phyloP scores from a whole-genome alignment of 2,888 invertebrate genomes.

The Bombylius discolor region DNA sequence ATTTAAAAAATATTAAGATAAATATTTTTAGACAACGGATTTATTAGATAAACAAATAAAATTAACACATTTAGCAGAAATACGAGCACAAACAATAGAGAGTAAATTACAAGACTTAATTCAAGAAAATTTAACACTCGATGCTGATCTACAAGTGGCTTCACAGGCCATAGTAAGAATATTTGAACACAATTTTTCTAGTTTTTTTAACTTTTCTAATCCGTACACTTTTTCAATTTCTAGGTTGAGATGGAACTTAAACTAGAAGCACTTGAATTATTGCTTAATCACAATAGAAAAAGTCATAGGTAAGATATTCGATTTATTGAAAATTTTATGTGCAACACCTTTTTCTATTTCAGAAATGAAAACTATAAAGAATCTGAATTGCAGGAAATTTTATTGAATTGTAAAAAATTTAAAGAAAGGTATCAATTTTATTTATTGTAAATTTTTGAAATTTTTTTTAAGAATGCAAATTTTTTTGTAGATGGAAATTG shows the following conservation, averaged over 20 bases:
- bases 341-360: background rate
- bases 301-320: constrained; percentile 27
- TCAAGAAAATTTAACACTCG: constrained; percentile 22
- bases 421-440: constrained; percentile 19
- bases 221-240: constrained; percentile 20
- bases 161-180: constrained; percentile 31
- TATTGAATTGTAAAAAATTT: constrained; percentile 17
- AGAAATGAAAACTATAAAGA: constrained; percentile 20
- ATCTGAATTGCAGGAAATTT: constrained; percentile 18
- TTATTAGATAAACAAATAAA: constrained; percentile 19
- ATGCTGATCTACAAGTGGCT: constrained; percentile 30
- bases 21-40: constrained; percentile 13
- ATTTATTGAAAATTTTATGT: background rate
- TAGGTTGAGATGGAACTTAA: constrained; percentile 42
- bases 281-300: constrained; percentile 47
- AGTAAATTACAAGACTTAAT: constrained; percentile 22
- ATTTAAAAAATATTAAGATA: background rate
- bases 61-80: constrained; percentile 29
- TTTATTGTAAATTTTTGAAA: background rate
- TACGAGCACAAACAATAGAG: constrained; percentile 21
- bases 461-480: background rate
- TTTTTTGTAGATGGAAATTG: constrained; percentile 45
- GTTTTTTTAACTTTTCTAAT: background rate
- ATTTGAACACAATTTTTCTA: background rate
- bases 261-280: constrained; percentile 45